Evolutionary conservation across 2,113 vertebrate genomes (phyloP).

Genomic region (Anhinga anhinga): DNA sequence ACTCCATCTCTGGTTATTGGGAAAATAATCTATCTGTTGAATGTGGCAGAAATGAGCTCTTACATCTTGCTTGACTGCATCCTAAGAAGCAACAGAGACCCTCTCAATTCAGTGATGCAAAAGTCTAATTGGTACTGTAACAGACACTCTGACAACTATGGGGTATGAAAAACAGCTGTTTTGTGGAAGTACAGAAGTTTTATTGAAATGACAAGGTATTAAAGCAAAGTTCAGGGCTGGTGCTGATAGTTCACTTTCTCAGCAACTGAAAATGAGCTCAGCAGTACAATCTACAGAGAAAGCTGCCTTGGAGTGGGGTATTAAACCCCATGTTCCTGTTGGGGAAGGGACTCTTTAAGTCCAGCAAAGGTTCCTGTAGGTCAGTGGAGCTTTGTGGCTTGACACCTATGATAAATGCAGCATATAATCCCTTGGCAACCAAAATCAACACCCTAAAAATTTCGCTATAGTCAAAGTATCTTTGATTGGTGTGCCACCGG

Average conservation of each 20-base stretch:
- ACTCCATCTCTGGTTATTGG: neutral
- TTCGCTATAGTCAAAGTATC: neutral
- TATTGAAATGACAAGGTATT: neutral
- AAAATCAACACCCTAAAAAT: neutral
- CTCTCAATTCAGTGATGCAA: neutral
- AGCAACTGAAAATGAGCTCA: neutral
- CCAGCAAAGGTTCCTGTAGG: neutral
- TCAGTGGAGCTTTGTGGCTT: neutral
- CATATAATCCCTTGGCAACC: neutral
- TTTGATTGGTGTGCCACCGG: neutral
- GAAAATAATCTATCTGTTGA: neutral
- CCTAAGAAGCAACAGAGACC: neutral
- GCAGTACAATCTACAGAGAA: neutral
- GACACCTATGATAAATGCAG: neutral
- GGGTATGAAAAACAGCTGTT: neutral
- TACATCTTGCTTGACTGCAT: neutral
- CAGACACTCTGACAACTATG: neutral
- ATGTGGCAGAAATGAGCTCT: neutral
- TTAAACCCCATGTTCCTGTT: neutral
- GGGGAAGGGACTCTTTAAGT: neutral
- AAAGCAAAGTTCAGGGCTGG: neutral
- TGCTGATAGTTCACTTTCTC: neutral
- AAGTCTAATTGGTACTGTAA: neutral
- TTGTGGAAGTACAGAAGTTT: neutral
- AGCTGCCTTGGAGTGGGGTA: neutral